A percentile compares a stretch with the other conserved stretches of the same genome.
Evolutionary conservation across 2,797 vertebrate species (phyloP).

Genomic region (Peromyscus melanophrys): DNA sequence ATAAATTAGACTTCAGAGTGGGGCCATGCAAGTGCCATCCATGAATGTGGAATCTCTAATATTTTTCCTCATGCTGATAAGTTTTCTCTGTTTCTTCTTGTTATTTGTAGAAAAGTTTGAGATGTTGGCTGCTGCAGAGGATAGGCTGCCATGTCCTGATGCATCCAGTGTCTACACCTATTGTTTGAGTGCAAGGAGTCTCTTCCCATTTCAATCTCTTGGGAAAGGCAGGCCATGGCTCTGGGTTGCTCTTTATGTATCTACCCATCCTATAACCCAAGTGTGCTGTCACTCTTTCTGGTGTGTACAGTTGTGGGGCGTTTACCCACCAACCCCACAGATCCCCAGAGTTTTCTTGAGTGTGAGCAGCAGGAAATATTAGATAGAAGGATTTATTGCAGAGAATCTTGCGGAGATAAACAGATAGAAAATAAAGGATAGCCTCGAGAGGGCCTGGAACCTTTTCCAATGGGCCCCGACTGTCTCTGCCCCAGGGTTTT

Average conservation of each 20-base stretch:
- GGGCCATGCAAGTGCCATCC: accelerated
- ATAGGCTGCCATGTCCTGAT: neutral
- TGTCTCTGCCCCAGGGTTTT: too few relatives aligned
- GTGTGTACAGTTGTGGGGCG: neutral
- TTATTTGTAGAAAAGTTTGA: neutral
- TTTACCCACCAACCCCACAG: too few relatives aligned
- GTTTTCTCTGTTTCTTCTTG: neutral
- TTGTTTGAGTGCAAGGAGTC: neutral
- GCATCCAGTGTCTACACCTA: neutral
- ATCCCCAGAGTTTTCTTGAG: too few relatives aligned
- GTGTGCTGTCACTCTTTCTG: neutral
- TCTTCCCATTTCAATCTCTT: neutral
- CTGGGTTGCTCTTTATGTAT: neutral
- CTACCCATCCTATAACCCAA: neutral
- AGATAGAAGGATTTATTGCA: too few relatives aligned
- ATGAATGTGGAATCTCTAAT: neutral
- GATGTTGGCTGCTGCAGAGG: conserved; percentile 8
- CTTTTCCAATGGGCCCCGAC: too few relatives aligned
- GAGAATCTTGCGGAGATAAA: too few relatives aligned
- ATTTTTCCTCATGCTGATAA: neutral
- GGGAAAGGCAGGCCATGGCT: neutral
- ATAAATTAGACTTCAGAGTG: neutral
- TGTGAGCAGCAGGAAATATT: too few relatives aligned
- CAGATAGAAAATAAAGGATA: too few relatives aligned
- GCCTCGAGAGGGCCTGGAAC: too few relatives aligned